Evolutionary conservation across 37 sponge, comb jelly and placozoan species (phyloP), one percentile per base, ranked within the genome.

Genomic region (Aplysina aerophoba): DNA sequence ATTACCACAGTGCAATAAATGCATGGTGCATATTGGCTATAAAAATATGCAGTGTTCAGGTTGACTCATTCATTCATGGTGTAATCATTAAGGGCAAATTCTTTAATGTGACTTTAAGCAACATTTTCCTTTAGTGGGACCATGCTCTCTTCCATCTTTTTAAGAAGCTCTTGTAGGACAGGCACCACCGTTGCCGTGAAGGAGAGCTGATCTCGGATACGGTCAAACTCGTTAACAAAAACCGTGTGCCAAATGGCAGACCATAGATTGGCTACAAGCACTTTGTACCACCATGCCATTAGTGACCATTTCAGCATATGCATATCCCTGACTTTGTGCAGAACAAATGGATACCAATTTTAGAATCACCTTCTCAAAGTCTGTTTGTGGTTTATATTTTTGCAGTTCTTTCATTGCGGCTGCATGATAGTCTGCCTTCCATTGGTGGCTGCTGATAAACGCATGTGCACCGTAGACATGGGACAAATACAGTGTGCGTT

Each of bases 231-330:
- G 8, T 44, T 44, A 1, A 17, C 31, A 69, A 69, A n/a, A n/a
- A n/a, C n/a, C n/a, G n/a, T n/a, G n/a, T n/a, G n/a, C n/a, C n/a
- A n/a, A n/a, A n/a, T n/a, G n/a, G n/a, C n/a, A 31, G 28, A 30
- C 30, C 33, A 31, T 35, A 69, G 19, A 34, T 16, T 30, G 28
- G 34, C 34, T 4, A 69, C 34, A 31, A 69, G 34, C 71, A 31
- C 28, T 69, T 27, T 27, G 28, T 2, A 17, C 34, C 17, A 17
- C 34, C 17, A 6, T 1, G 34, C 71, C 71, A 69, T 69, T 69
- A 4, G 71, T 69, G 34, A 15, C 71, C 71, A 69, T 69, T 30
- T 69, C 28, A n/a, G 71, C 71, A 69, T 69, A 69, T 28, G 71
- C 71, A 69, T 34, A 69, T 17, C 71, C 71, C 2, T 69, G 71